Conservation (phyloP, 2,113 vertebrate species). For the Chunga burmeisteri region DNA sequence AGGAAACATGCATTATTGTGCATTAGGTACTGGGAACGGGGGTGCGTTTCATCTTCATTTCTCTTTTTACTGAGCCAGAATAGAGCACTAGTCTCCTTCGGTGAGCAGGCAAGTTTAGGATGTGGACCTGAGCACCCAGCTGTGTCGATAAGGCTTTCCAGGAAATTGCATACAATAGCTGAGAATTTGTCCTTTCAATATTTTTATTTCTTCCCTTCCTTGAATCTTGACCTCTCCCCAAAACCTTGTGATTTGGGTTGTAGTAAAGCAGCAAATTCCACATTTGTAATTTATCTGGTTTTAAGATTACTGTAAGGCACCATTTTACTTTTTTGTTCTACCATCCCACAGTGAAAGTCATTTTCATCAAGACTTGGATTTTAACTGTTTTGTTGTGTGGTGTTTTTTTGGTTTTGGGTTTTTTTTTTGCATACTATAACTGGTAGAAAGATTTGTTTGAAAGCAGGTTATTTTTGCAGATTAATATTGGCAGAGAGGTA, state of each 20-base stretch:
- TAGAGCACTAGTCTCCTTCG: not conserved
- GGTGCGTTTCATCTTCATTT: not conserved
- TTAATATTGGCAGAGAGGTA: not conserved
- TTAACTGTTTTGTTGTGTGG: not conserved
- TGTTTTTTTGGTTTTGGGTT: accelerated
- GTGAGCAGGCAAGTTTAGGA: not conserved
- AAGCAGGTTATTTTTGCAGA: not conserved
- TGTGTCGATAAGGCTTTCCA: not conserved
- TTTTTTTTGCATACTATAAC: not conserved
- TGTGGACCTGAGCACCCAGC: not conserved
- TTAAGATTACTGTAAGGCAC: not conserved
- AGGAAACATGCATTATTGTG: not conserved
- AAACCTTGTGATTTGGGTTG: not conserved
- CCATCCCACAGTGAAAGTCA: not conserved
- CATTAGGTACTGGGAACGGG: accelerated
- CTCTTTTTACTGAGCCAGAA: not conserved
- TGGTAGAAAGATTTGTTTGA: not conserved
- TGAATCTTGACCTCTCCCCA: not conserved
- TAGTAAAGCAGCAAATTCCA: not conserved
- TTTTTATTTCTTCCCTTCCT: not conserved
- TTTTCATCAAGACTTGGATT: not conserved
- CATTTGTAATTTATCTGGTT: not conserved
- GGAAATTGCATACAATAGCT: not conserved
- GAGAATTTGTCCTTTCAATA: not conserved
- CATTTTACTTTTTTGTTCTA: not conserved